Base-by-base conservation (phyloP, 2,888 invertebrate genomes). In the Neria commutata region DNA sequence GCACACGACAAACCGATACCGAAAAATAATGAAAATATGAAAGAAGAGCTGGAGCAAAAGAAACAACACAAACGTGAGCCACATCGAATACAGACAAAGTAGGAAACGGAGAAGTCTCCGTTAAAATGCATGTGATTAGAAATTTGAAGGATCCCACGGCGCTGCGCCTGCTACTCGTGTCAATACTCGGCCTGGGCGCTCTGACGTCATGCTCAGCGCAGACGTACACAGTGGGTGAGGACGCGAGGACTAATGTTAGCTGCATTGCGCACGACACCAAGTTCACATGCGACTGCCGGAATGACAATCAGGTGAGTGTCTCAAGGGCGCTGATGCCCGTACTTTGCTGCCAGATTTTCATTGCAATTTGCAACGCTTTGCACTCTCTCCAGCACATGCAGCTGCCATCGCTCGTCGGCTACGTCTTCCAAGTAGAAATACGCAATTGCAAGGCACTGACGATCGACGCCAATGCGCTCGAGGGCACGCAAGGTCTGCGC, bases 381-480 rank as follows among this genome's bases (percentile, higher is more conserved):
- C 26, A 16, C 19, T 60, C 29, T 53, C 65, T 64, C 17, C 56
- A 89, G 89, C 85, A 86, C 71, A 82, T 89, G 77, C 83, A 85
- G 26, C 75, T 89, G 60, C 83, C 87, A 46, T 84, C 64, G 40
- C 62, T 81, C 16, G 63, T 64, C 17, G 81, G 81, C 33, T 67
- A 73, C 54, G 73, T 77, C 10, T 86, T 85, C 54, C 84, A 84
- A 58, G 87, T 93, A 67, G 83, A 85, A 64, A 85, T 93, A 60
- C 83, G 85, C 61, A 87, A 88, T 74, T 93, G 93, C 76, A 83
- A 84, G 53, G 81, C 83, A 26, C 85, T 90, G 3, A 83, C 81
- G 50, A 86, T 91, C 66, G 82, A 85, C 45, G 71, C 83, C 1
- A 83, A 87, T 70, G 84, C 90, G 6, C 83, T 91, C 49, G 81